Evolutionary conservation across 2,113 vertebrate species (phyloP).

Genomic region (Xiphias gladius): DNA sequence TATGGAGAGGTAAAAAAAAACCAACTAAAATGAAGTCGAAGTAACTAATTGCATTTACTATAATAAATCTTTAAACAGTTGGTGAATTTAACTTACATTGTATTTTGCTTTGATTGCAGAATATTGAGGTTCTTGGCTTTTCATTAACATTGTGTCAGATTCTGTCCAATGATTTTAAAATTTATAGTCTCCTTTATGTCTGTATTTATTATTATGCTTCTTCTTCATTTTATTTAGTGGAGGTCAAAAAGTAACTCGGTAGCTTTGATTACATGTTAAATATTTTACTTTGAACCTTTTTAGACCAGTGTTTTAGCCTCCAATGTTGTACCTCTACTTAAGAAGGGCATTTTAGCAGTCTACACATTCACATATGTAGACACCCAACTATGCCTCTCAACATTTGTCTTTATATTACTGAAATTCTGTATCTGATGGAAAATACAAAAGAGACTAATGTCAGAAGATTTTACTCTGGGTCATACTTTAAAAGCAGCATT

Average conservation of each 20-base stretch:
- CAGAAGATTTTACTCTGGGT: neutral
- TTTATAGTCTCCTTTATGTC: too few relatives aligned
- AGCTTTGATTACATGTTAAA: neutral
- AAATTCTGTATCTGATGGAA: neutral
- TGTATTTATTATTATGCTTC: neutral
- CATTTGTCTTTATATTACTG: neutral
- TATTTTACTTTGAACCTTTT: neutral
- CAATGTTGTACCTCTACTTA: neutral
- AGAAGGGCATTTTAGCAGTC: neutral
- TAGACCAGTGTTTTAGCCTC: neutral
- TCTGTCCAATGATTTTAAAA: neutral
- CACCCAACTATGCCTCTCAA: neutral
- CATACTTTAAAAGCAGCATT: constrained; percentile 6
- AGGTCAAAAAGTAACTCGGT: neutral
- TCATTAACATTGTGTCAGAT: neutral
- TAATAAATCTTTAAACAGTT: neutral
- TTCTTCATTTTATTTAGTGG: neutral
- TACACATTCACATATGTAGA: neutral
- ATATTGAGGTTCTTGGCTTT: neutral
- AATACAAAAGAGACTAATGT: neutral
- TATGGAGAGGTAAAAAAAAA: neutral
- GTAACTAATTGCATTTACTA: neutral
- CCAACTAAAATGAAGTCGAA: neutral
- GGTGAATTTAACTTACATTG: neutral
- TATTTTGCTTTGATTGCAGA: too few relatives aligned